phyloP scores from a whole-genome alignment of 1,140 invertebrate genomes.

The Rhopalosiphum maidis region DNA sequence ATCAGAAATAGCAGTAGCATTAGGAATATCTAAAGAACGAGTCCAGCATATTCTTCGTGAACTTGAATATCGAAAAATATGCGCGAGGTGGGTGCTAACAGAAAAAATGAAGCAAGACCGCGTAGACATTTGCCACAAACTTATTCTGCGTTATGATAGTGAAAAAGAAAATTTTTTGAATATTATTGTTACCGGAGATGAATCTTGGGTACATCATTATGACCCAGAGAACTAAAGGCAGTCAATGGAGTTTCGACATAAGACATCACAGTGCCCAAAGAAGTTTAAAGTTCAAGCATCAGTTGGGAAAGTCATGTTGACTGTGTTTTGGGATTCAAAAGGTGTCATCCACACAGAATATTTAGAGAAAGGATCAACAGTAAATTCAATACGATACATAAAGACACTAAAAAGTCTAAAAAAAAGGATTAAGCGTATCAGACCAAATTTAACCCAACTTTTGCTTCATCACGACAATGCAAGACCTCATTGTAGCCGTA shows the following conservation, averaged over 20 bases:
- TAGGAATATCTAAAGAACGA: too few species aligned
- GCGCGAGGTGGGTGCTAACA: constrained; percentile 48
- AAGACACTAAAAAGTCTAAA: too few species aligned
- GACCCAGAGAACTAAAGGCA: constrained; percentile 63
- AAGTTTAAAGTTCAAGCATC: constrained; percentile 60
- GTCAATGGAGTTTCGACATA: constrained; percentile 58
- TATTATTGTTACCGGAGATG: constrained; percentile 62
- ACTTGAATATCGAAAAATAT: constrained; percentile 56
- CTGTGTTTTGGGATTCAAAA: constrained; percentile 60
- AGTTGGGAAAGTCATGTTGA: constrained; percentile 61
- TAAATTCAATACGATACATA: too few species aligned
- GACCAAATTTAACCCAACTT: too few species aligned
- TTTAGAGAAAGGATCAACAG: too few species aligned
- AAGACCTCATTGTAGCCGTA: too few species aligned
- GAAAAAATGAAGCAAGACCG: constrained; percentile 27
- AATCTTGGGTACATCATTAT: constrained; percentile 63
- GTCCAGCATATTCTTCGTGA: too few species aligned
- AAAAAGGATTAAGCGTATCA: too few species aligned
- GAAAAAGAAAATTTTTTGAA: constrained; percentile 13
- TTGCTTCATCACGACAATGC: too few species aligned
- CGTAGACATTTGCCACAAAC: background rate
- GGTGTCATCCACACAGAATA: too few species aligned
- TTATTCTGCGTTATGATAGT: background rate
- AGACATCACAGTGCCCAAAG: constrained; percentile 59
- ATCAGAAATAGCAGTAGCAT: too few species aligned